Conservation (phyloP, 1,140 invertebrate genomes). For the Orchestia grillus region DNA sequence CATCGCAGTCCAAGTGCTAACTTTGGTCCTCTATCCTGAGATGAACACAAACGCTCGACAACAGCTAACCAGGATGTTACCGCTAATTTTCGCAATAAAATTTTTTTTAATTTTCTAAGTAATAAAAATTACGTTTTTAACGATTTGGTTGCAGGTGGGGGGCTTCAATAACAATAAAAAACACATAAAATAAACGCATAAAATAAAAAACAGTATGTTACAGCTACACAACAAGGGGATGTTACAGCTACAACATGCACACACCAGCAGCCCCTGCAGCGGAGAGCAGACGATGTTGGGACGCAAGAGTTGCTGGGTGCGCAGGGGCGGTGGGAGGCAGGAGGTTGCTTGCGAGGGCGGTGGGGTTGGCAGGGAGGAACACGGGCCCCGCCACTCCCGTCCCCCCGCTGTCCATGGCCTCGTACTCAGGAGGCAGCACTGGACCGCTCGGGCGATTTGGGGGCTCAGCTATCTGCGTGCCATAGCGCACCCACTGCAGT, state of each 20-base stretch:
- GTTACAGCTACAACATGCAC: background rate
- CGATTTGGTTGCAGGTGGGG: too few relatives aligned
- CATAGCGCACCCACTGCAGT: constrained; percentile 87
- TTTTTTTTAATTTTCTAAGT: too few relatives aligned
- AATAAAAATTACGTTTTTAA: too few relatives aligned
- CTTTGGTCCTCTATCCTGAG: too few relatives aligned
- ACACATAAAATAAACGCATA: background rate
- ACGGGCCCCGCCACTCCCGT: background rate
- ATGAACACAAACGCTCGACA: too few relatives aligned
- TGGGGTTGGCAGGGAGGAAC: constrained; percentile 10
- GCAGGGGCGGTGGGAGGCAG: background rate
- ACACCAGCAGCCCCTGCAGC: background rate
- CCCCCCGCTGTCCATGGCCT: constrained; percentile 3
- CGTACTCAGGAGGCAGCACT: constrained; percentile 75
- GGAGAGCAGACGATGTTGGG: constrained; percentile 31
- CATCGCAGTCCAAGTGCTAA: too few relatives aligned
- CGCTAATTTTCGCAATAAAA: too few relatives aligned
- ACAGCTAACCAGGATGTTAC: too few relatives aligned
- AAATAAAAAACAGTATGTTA: too few relatives aligned
- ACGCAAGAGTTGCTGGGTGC: background rate
- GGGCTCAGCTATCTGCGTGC: constrained; percentile 87
- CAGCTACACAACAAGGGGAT: background rate
- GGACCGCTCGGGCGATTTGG: constrained; percentile 83
- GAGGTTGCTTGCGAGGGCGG: constrained; percentile 53
- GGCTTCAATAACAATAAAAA: background rate